Evolutionary conservation across 1,140 invertebrate species (phyloP), one percentile per base, ranked within the genome.

Genomic region (Stegodyphus dumicola): DNA sequence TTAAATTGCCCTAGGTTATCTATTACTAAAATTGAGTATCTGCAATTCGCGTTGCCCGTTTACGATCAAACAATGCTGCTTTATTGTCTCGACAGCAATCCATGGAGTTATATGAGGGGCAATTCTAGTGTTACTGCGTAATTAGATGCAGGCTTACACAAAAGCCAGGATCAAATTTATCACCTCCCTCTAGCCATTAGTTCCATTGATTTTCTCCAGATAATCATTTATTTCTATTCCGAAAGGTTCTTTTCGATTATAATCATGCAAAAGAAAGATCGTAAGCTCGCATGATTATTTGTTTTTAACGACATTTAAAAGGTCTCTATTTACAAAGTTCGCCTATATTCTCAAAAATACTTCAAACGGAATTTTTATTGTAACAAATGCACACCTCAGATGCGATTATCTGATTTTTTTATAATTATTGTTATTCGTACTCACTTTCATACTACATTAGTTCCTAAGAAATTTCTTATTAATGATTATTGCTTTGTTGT

Each of bases 31-130:
- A 65, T 17, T 15, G 17, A 65, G 64, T 65, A 65, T 17, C 64
- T 65, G 13, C 13, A 13, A 65, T 15, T 65, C 17, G 13, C 13
- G 17, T 13, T 17, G 13, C 13, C 13, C 13, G 17, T 65, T 65
- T 65, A 65, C 64, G 64, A 65, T 65, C 17, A 65, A 65, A 65
- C 64, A 65, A 65, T 65, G 64, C 64, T 17, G 17, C 17, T 65
- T 65, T 65, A 65, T 65, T 65, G 64, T 65, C 13, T 65, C 64
- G 64, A 17, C 13, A 65, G 64, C 64, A 15, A 65, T 65, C 17
- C 7, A 13, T 65, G 64, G 64, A 65, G 17, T 13, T 65, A 15
- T 17, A 13, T 15, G 13, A 17, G 64, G 17, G 17, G 64, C 64
- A 65, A 65, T 15, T 15, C 64, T 9, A 15, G 64, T 65, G 5